These are phyloP conservation scores for Micrasema longulum DNA, from an alignment of 1,140 invertebrate genomes.

Conservation along the genomic window DNA sequence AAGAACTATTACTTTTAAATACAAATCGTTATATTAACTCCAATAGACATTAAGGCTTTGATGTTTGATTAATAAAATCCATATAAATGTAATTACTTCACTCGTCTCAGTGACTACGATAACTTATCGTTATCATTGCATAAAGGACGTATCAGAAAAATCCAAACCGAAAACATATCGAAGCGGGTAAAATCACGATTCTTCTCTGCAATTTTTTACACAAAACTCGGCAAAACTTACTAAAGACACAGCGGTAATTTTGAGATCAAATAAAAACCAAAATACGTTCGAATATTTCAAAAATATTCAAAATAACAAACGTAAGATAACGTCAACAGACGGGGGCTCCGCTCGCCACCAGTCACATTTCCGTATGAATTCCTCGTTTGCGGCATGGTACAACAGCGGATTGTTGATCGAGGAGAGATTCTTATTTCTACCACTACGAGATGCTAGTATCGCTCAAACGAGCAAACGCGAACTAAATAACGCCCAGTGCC, in stretches of 20 bases:
- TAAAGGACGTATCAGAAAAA: conserved; percentile 25
- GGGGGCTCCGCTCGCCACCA: conserved; percentile 31
- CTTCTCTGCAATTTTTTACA: conserved; percentile 35
- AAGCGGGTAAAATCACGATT: conserved; percentile 32
- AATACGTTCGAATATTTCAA: conserved; percentile 40
- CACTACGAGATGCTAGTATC: conserved; percentile 27
- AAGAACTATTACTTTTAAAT: conserved; percentile 28
- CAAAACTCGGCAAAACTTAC: conserved; percentile 39
- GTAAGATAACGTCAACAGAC: conserved; percentile 27
- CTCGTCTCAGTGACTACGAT: conserved; percentile 36
- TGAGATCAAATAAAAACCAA: conserved; percentile 16
- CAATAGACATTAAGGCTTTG: conserved; percentile 13
- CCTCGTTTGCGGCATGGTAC: conserved; percentile 7
- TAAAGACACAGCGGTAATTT: conserved; percentile 37
- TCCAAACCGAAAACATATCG: conserved; percentile 44
- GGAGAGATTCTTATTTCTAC: conserved; percentile 18
- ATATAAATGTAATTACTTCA: conserved; percentile 33
- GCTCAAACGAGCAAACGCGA: too few species aligned
- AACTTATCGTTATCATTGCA: conserved; percentile 43
- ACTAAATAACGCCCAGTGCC: too few species aligned
- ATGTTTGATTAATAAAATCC: conserved; percentile 29
- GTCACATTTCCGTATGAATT: conserved; percentile 42
- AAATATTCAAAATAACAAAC: conserved; percentile 42
- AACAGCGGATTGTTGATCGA: conserved; percentile 20
- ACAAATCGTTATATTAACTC: conserved; percentile 3